phyloP scores from a whole-genome alignment of 2,113 vertebrate species.

The Pelodiscus sinensis region DNA sequence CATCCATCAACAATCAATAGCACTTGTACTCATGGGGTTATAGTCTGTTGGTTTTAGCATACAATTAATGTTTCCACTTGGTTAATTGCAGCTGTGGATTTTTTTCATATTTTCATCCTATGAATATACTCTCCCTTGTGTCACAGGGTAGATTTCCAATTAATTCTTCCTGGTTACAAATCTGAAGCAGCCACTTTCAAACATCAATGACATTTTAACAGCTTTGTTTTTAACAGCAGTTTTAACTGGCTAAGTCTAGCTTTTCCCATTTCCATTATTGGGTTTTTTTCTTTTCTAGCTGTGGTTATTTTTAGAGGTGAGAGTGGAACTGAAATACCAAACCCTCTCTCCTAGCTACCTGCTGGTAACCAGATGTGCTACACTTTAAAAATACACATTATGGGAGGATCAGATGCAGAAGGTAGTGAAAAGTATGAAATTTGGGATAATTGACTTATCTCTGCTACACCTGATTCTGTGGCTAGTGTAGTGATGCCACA shows the following conservation, averaged over 20 bases:
- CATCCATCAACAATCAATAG: neutral
- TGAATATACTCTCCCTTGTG: neutral
- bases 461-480: neutral
- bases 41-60: neutral
- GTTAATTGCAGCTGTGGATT: neutral
- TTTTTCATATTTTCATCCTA: neutral
- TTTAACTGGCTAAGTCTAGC: neutral
- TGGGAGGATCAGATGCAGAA: too few relatives aligned
- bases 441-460: neutral
- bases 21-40: neutral
- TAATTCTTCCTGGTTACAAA: neutral
- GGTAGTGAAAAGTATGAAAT: neutral
- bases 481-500: neutral
- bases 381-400: neutral
- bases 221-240: neutral
- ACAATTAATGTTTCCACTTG: neutral
- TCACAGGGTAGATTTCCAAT: neutral
- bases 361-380: neutral
- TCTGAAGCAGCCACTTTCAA: neutral
- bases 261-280: neutral
- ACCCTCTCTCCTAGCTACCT: neutral
- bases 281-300: neutral
- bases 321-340: neutral
- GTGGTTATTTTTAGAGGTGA: neutral
- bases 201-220: neutral